Conservation (phyloP, 2,113 vertebrate species). For the Megaptera novaeangliae region DNA sequence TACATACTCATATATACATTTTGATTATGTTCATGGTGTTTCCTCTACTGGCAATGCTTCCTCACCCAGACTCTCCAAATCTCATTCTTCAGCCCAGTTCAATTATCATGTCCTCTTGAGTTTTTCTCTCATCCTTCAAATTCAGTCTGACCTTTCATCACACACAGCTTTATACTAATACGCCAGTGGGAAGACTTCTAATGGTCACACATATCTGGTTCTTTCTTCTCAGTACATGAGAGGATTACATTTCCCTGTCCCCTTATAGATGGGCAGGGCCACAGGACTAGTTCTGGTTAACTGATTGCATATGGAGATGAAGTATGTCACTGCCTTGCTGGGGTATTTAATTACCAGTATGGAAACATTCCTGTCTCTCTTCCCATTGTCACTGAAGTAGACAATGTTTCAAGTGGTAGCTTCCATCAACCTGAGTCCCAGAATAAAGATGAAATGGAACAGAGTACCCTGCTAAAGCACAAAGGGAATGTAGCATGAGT, state of each 20-base stretch:
- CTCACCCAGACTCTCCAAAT: background rate
- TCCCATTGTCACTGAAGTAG: background rate
- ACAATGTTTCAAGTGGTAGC: background rate
- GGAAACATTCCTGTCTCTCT: background rate
- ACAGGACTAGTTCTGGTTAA: background rate
- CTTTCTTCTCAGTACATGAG: background rate
- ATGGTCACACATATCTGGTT: background rate
- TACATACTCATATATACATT: background rate
- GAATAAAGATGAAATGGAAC: background rate
- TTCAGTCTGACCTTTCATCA: background rate
- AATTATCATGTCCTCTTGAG: background rate
- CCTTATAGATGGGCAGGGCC: background rate
- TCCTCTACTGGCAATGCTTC: background rate
- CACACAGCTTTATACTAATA: background rate
- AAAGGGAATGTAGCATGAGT: background rate
- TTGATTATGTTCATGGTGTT: background rate
- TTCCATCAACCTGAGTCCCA: background rate
- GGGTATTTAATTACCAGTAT: background rate
- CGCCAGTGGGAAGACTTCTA: background rate
- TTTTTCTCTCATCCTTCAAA: slow-evolving; percentile 1
- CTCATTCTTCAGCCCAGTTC: background rate
- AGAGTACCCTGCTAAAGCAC: background rate
- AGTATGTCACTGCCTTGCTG: background rate
- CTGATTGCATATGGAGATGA: background rate
- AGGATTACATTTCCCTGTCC: background rate